Base-by-base conservation (phyloP, 2,113 vertebrate species). In the Prochilodus magdalenae region DNA sequence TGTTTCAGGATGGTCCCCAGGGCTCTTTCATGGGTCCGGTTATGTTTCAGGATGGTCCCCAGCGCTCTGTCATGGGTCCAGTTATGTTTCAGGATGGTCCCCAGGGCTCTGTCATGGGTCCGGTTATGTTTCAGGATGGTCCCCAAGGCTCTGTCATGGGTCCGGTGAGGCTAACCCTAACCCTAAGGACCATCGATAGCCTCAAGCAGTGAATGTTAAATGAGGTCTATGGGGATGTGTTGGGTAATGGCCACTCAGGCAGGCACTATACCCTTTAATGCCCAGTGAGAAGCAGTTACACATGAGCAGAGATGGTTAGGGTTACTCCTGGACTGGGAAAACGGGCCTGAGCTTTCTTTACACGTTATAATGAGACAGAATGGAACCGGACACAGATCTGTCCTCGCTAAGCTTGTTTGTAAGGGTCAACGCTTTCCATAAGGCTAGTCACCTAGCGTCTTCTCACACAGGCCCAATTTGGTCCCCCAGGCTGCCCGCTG, bases 381-480 rank as follows among this genome's bases (percentile, higher is more conserved):
- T 74, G 49, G 59, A 79, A 75, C 22, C 27, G 44, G 29, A 63
- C 57, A 47, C 66, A 30, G 49, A 80, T 82, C 53, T 77, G 55
- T 62, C 49, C 29, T 66, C 59, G 59, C 69, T 40, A 13, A 12
- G 53, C 57, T 79, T 75, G 27, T 74, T 75, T 82, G 62, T 73
- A 59, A 18, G 26, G 72, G 83, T 84, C 83, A 84, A 22, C 59
- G 72, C 66, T 22, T 51, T 84, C 59, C 49, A 27, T 71, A 82
- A 79, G 49, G 66, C 33, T 33, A 78, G 70, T 63, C 78, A 18
- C 71, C 47, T 75, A 71, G 72, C 81, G 81, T 75, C 49, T 62
- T 84, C 60, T 80, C 67, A 80, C 73, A 29, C 12, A 71, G 74
- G 65, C 51, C 76, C 84, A 84, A 77, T 87, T 85, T 87, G 72